Base-by-base conservation (phyloP, 2,888 invertebrate genomes). In the Nomada fabriciana region DNA sequence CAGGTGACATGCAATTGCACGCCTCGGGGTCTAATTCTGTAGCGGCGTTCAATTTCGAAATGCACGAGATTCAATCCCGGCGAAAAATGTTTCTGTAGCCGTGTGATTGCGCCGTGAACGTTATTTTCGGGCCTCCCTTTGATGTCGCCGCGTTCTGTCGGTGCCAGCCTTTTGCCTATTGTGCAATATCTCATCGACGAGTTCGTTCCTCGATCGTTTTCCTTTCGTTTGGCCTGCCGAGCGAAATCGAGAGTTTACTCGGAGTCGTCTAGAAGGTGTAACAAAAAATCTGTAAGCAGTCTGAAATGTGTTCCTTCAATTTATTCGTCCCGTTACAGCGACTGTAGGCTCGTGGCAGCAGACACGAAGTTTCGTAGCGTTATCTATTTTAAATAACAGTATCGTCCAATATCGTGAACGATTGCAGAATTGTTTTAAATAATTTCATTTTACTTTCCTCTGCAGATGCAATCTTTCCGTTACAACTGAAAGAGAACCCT, bases 1-100 rank as follows among this genome's bases (percentile, higher is more conserved):
- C 76, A 72, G 76, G 83, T 76, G 77, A 76, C 68, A 36, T 70
- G 70, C 36, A 65, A 75, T 82, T 82, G 29, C 50, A 52, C 59
- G 25, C 23, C 57, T 3, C 20, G 63, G 42, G 13, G 36, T 76
- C 72, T 82, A 83, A 82, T 76, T 83, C 68, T 82, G 72, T 73
- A 73, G 55, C 60, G 53, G 53, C 76, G 63, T 59, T 53, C 76
- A 69, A 76, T 82, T 76, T 83, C 72, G 76, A 76, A 76, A 69
- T 10, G 23, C 29, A 1, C 29, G 36, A 15, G 42, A 42, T 23
- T 65, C 53, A 10, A 63, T 65, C 76, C 25, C 57, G 53, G 9
- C 42, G 63, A 72, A 73, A 73, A 73, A 72, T 59, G 61, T 61
- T 67, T 53, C 57, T 73, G 47, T 23, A 61, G 18, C 61, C 70